Conservation (phyloP, 2,888 invertebrate genomes). For the Branchipolynoe longqiensis region DNA sequence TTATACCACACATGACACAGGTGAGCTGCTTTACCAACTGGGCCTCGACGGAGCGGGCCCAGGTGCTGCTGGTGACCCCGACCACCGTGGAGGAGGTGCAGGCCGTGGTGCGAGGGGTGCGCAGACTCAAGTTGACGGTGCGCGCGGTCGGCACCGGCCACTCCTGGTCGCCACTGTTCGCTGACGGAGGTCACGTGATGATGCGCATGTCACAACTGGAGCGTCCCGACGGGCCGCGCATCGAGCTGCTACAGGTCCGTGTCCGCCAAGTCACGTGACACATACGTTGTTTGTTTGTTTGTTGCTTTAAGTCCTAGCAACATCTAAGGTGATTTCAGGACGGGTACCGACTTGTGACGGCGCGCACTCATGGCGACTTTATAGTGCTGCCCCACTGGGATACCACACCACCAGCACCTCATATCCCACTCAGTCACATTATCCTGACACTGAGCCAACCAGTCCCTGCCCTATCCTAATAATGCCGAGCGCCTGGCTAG, state of each 20-base stretch:
- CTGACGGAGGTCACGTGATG: constrained; percentile 49
- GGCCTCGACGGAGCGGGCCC: constrained; percentile 11
- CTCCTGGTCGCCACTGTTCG: constrained; percentile 54
- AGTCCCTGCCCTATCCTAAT: too few species aligned
- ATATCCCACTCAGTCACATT: too few species aligned
- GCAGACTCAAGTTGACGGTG: constrained; percentile 5
- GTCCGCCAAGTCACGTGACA: neutral
- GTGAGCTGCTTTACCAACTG: constrained; percentile 46
- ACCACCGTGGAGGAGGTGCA: constrained; percentile 23
- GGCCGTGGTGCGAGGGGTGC: neutral
- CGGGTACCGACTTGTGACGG: too few species aligned
- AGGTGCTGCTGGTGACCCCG: constrained; percentile 29
- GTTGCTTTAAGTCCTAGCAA: too few species aligned
- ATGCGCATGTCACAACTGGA: neutral
- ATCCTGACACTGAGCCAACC: too few species aligned
- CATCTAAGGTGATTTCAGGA: too few species aligned
- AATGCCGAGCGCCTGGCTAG: too few species aligned
- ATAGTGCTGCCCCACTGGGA: too few species aligned
- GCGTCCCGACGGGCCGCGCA: constrained; percentile 34
- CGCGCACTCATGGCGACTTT: too few species aligned
- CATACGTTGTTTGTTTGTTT: too few species aligned
- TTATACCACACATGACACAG: too few species aligned
- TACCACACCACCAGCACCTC: too few species aligned
- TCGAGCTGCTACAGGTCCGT: constrained; percentile 28
- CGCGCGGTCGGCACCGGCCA: constrained; percentile 22